Evolutionary conservation across 2,113 vertebrate species (phyloP).

Genomic region (Emydocephalus ijimae): DNA sequence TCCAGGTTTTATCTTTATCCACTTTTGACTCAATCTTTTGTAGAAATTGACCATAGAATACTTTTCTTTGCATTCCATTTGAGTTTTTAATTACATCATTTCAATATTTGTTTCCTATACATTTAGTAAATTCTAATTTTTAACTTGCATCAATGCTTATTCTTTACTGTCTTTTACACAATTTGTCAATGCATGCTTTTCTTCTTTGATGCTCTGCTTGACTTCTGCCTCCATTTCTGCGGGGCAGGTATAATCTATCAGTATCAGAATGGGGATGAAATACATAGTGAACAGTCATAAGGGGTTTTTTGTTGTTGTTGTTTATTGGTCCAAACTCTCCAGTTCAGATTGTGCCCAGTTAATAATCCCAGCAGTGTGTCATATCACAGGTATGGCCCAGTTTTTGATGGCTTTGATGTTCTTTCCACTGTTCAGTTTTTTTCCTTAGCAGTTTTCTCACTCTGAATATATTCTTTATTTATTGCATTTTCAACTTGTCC

Average conservation of each 20-base stretch:
- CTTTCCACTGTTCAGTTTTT: not conserved
- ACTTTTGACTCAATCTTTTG: no score
- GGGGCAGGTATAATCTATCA: not conserved
- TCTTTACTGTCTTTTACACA: not conserved
- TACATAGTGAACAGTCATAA: not conserved
- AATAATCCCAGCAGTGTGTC: not conserved
- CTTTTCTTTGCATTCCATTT: not conserved
- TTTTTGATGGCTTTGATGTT: not conserved
- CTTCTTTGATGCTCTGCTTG: not conserved
- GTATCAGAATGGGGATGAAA: not conserved
- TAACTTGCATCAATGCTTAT: not conserved
- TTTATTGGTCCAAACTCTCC: not conserved
- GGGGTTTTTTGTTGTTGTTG: not conserved
- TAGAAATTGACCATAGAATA: no score
- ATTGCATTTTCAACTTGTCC: not conserved
- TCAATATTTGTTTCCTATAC: not conserved
- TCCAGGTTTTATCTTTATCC: no score
- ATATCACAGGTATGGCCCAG: not conserved
- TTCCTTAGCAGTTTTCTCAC: not conserved
- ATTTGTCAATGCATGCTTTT: not conserved
- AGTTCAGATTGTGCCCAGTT: not conserved
- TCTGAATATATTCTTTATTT: not conserved
- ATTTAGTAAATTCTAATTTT: not conserved
- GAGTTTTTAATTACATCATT: not conserved
- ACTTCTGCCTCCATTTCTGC: not conserved